A percentile compares a stretch with the other conserved stretches of the same genome.
These are phyloP conservation scores for Drosophila oshimai DNA, from an alignment of 1,140 invertebrate genomes.

Conservation along the genomic window DNA sequence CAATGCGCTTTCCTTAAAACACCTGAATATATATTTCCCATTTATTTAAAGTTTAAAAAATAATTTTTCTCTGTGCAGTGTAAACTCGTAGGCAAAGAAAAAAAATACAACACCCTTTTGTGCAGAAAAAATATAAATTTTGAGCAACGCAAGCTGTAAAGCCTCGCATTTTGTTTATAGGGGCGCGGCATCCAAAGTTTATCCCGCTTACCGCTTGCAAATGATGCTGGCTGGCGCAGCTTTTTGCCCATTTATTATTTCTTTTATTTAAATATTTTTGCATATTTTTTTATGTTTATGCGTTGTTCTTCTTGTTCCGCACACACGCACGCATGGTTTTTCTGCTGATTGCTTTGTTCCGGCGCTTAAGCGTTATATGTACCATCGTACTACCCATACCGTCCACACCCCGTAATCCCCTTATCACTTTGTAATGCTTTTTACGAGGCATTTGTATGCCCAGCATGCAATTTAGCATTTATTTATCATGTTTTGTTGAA, in stretches of 20 bases:
- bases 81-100: not conserved
- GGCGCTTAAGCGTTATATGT: conserved; percentile 59
- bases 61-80: not conserved
- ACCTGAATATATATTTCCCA: too few relatives aligned
- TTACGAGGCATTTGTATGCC: conserved; percentile 17
- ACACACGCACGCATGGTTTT: conserved; percentile 50
- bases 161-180: conserved; percentile 28
- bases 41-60: not conserved
- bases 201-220: conserved; percentile 6
- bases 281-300: conserved; percentile 56
- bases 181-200: conserved; percentile 40
- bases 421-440: conserved; percentile 37
- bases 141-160: conserved; percentile 19
- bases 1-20: too few relatives aligned
- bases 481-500: not conserved
- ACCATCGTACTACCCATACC: not conserved
- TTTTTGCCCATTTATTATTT: conserved; percentile 31
- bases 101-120: not conserved
- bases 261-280: conserved; percentile 45
- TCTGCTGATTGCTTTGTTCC: conserved; percentile 74
- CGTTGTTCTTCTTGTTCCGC: conserved; percentile 4
- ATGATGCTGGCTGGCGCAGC: not conserved
- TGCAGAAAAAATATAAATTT: conserved; percentile 30
- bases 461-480: conserved; percentile 27
- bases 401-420: not conserved